A percentile compares a stretch with the other conserved stretches of the same genome.
phyloP scores from a whole-genome alignment of 2,888 invertebrate species.

The Auanema freiburgensis region DNA sequence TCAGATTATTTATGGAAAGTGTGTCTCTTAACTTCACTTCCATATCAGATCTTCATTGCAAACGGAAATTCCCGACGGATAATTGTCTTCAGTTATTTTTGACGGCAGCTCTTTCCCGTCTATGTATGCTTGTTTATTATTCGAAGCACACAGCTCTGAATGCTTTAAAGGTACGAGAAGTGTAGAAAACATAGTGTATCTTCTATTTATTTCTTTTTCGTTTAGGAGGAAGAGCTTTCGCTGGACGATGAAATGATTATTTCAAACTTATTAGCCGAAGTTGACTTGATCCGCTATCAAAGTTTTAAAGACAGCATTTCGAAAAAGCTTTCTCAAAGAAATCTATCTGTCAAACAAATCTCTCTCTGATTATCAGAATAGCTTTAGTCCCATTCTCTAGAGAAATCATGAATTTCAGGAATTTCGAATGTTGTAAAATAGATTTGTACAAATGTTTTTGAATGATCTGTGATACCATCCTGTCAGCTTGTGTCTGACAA shows the following conservation, averaged over 20 bases:
- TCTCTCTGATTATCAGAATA: too few relatives aligned
- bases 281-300: constrained; percentile 31
- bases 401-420: too few relatives aligned
- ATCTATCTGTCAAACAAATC: too few relatives aligned
- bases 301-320: too few relatives aligned
- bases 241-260: constrained; percentile 30
- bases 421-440: too few relatives aligned
- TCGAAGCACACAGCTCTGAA: constrained; percentile 12
- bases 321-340: too few relatives aligned
- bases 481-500: too few relatives aligned
- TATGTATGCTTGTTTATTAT: constrained; percentile 16
- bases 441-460: too few relatives aligned
- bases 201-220: not conserved
- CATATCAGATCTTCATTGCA: constrained; percentile 11
- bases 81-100: constrained; percentile 12
- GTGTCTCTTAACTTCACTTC: not conserved
- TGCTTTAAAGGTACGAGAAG: not conserved
- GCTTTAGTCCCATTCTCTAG: too few relatives aligned
- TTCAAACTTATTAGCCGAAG: constrained; percentile 27
- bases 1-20: not conserved
- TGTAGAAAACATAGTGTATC: not conserved
- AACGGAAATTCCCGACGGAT: constrained; percentile 13
- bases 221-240: constrained; percentile 15
- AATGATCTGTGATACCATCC: too few relatives aligned
- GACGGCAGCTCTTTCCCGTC: constrained; percentile 9